Conservation (phyloP, 2,113 vertebrate genomes). For the Rallus limicola region DNA sequence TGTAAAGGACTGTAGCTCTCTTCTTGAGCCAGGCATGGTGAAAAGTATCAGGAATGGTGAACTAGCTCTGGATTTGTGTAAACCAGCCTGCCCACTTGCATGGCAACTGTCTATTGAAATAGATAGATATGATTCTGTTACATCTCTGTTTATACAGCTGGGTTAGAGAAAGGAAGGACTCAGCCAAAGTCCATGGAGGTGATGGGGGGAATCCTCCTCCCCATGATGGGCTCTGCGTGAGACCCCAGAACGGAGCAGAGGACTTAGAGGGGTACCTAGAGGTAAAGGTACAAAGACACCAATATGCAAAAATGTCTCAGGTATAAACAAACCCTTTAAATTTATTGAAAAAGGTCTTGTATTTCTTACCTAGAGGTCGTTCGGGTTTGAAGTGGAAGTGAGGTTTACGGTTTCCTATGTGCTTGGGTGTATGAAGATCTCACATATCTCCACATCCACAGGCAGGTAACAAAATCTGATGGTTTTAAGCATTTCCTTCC, state of each 20-base stretch:
- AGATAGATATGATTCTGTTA: background rate
- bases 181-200: background rate
- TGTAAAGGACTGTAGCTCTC: background rate
- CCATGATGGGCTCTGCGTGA: background rate
- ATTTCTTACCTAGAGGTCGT: slow-evolving; percentile 57
- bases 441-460: background rate
- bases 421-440: background rate
- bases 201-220: background rate
- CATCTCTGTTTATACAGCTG: background rate
- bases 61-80: background rate
- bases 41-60: background rate
- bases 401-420: background rate
- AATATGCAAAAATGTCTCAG: slow-evolving; percentile 68
- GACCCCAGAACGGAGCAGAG: background rate
- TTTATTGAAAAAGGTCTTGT: slow-evolving; percentile 26
- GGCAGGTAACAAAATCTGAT: background rate
- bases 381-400: background rate
- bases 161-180: background rate
- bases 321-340: slow-evolving; percentile 56
- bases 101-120: background rate
- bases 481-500: slow-evolving; percentile 1
- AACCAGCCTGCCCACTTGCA: background rate
- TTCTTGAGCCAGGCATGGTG: background rate
- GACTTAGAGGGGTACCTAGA: background rate
- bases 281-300: slow-evolving; percentile 27